A percentile compares a stretch with the other conserved stretches of the same genome.
Conservation (phyloP, 2,888 invertebrate genomes). For the Desoria tigrina region DNA sequence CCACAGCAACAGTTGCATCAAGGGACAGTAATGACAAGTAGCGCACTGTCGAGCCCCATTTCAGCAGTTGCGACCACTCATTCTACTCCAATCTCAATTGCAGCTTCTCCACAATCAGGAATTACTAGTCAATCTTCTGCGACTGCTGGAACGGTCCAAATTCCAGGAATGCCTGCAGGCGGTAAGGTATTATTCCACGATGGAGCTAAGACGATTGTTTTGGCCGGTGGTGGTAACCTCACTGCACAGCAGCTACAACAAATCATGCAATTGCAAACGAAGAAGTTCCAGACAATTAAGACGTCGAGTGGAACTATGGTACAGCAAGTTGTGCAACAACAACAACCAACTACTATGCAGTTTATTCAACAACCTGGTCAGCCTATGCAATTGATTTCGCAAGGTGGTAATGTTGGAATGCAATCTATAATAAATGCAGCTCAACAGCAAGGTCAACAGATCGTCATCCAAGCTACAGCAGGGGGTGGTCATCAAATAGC, state of each 20-base stretch:
- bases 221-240: slow-evolving; percentile 10
- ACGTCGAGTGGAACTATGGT: slow-evolving; percentile 12
- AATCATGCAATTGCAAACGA: slow-evolving; percentile 18
- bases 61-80: neutral
- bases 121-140: slow-evolving; percentile 13
- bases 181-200: slow-evolving; percentile 31
- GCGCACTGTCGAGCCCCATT: neutral
- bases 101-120: slow-evolving; percentile 3
- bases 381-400: slow-evolving; percentile 12
- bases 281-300: slow-evolving; percentile 15
- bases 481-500: slow-evolving; percentile 25
- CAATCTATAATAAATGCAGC: neutral
- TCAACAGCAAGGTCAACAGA: slow-evolving; percentile 13
- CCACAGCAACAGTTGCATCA: neutral
- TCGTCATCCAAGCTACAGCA: neutral
- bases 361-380: slow-evolving; percentile 8
- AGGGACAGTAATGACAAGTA: neutral
- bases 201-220: slow-evolving; percentile 26
- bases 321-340: slow-evolving; percentile 16
- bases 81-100: slow-evolving; percentile 7
- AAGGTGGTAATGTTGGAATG: neutral
- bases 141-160: neutral
- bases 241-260: slow-evolving; percentile 15
- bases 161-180: slow-evolving; percentile 4
- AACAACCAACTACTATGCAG: slow-evolving; percentile 20